Conservation (phyloP, 2,113 vertebrate genomes). For the Epinephelus fuscoguttatus region DNA sequence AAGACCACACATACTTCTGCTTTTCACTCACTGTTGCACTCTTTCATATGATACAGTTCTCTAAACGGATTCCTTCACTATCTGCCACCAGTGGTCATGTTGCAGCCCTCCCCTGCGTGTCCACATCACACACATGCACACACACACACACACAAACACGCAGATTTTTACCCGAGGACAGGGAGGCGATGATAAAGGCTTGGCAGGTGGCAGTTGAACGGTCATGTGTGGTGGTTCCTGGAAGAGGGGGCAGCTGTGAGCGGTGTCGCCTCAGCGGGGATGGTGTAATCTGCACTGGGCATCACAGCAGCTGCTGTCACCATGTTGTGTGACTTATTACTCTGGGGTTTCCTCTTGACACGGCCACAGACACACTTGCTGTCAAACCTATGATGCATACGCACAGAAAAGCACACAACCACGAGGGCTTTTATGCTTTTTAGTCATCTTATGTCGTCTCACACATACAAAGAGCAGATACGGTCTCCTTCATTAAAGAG, state of each 20-base stretch:
- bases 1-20: not conserved
- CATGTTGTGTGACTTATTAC: conserved; percentile 61
- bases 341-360: conserved; percentile 67
- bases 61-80: conserved; percentile 24
- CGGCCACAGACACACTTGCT: conserved; percentile 32
- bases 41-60: not conserved
- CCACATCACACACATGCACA: not conserved
- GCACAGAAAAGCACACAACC: not conserved
- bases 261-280: not conserved
- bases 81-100: conserved; percentile 13
- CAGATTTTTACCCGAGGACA: conserved; percentile 3
- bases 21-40: not conserved
- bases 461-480: not conserved
- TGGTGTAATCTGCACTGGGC: conserved; percentile 50
- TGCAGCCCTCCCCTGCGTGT: not conserved
- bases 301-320: conserved; percentile 62
- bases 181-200: conserved; percentile 65
- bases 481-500: conserved; percentile 23
- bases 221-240: conserved; percentile 52
- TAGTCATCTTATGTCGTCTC: not conserved
- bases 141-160: conserved; percentile 8
- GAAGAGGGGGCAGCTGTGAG: conserved; percentile 51
- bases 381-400: conserved; percentile 34
- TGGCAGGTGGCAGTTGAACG: conserved; percentile 77
- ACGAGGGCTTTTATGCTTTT: not conserved